Conservation (phyloP, 2,888 invertebrate species). For the Imbricaverruca yamaguchii region DNA sequence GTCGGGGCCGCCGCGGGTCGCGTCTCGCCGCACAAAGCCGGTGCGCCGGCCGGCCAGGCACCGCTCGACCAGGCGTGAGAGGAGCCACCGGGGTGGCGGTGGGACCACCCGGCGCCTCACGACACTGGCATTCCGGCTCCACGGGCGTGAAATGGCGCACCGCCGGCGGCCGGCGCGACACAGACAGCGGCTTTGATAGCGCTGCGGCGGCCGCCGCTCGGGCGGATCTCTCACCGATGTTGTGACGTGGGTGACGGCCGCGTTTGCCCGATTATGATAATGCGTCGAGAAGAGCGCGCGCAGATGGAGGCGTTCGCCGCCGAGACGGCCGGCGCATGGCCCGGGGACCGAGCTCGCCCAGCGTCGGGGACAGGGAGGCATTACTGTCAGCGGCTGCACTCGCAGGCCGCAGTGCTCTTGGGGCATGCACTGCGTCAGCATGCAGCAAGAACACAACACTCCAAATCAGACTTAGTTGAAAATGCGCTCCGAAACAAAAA, state of each 20-base stretch:
- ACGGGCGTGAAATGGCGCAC: not conserved
- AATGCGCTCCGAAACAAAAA: too few relatives aligned
- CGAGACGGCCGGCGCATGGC: not conserved
- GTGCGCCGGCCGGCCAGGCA: too few relatives aligned
- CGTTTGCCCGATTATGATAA: conserved; percentile 19
- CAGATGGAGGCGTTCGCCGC: not conserved
- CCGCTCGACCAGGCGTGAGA: too few relatives aligned
- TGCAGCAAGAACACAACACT: too few relatives aligned
- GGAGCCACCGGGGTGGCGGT: too few relatives aligned
- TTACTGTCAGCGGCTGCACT: not conserved
- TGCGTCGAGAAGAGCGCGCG: not conserved
- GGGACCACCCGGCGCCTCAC: too few relatives aligned
- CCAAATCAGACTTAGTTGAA: too few relatives aligned
- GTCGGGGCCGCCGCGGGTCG: too few relatives aligned
- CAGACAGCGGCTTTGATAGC: not conserved
- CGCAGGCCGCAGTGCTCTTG: too few relatives aligned
- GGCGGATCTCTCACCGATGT: not conserved
- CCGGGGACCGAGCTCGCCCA: not conserved
- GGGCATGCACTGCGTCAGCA: too few relatives aligned
- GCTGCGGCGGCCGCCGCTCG: not conserved
- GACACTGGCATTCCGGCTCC: not conserved
- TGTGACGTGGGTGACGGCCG: not conserved
- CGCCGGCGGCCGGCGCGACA: not conserved
- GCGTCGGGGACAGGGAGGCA: not conserved
- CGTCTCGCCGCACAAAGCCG: too few relatives aligned